Evolutionary conservation across 1,140 invertebrate species (phyloP).

Genomic region (Leptinotarsa texana): DNA sequence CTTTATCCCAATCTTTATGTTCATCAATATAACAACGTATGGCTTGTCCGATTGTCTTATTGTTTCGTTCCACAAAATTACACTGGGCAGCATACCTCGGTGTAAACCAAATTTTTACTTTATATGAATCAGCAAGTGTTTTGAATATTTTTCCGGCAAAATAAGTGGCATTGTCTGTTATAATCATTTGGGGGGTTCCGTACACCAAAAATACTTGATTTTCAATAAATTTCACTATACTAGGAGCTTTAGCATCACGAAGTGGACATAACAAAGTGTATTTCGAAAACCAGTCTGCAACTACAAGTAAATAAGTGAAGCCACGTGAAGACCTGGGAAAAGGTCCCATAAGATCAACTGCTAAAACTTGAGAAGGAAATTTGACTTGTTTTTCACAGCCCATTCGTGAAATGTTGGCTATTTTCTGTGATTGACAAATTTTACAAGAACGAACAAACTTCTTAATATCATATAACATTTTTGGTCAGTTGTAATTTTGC

Average conservation of each 20-base stretch:
- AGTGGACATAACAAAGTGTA: constrained; percentile 30
- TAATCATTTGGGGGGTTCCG: constrained; percentile 30
- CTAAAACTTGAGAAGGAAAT: too few species aligned
- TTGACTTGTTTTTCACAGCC: too few species aligned
- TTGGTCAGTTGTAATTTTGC: constrained; percentile 24
- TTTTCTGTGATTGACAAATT: constrained; percentile 7
- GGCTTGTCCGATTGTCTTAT: constrained; percentile 27
- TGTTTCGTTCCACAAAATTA: constrained; percentile 30
- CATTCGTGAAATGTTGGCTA: constrained; percentile 40
- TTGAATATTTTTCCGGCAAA: constrained; percentile 26
- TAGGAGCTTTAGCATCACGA: constrained; percentile 14
- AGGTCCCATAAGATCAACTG: constrained; percentile 40
- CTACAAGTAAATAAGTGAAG: constrained; percentile 51
- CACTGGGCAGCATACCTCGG: constrained; percentile 20
- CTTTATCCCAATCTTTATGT: constrained; percentile 27
- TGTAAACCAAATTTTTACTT: background rate
- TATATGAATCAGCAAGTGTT: constrained; percentile 1
- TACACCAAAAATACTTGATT: constrained; percentile 33
- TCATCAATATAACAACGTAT: constrained; percentile 28
- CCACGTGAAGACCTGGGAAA: constrained; percentile 39
- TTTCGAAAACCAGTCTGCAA: constrained; percentile 43
- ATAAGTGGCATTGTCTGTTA: constrained; percentile 41
- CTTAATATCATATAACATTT: constrained; percentile 6
- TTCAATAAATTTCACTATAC: too few species aligned
- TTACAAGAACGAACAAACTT: background rate